These are phyloP conservation scores for Oreonectes daqikongensis DNA, from an alignment of 2,797 vertebrate species.

Conservation along the genomic window DNA sequence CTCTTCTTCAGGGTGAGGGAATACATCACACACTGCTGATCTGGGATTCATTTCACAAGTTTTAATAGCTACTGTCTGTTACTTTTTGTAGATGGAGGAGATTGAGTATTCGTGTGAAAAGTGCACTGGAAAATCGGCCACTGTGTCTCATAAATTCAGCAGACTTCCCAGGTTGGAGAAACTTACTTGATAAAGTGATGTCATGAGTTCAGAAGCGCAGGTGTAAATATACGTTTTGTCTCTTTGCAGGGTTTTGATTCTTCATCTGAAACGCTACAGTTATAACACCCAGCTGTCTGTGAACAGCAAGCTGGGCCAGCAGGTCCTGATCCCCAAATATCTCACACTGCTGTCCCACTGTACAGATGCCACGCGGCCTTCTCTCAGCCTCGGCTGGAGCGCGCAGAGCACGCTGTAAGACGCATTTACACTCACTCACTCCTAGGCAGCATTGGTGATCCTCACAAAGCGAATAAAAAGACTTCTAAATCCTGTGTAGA, in stretches of 20 bases:
- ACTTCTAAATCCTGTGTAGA: background rate
- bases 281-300: conserved; percentile 94
- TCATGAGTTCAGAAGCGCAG: background rate
- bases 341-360: conserved; percentile 93
- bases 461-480: too few relatives aligned
- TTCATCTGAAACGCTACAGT: conserved; percentile 98
- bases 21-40: background rate
- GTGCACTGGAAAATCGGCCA: conserved; percentile 90
- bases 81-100: conserved; percentile 90
- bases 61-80: conserved; percentile 8
- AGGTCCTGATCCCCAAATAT: conserved; percentile 94
- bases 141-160: conserved; percentile 96
- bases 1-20: conserved; percentile 91
- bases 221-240: background rate
- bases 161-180: conserved; percentile 86
- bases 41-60: background rate
- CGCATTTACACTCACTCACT: too few relatives aligned
- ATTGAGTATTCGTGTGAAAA: conserved; percentile 99
- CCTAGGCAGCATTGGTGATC: too few relatives aligned
- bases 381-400: conserved; percentile 84
- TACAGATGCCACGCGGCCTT: conserved; percentile 86
- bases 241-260: conserved; percentile 87
- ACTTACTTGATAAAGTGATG: background rate
- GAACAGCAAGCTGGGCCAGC: conserved; percentile 97
- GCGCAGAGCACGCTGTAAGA: conserved; percentile 84